Base-by-base conservation (phyloP, 1,140 invertebrate genomes). In the Coenobita brevimanus region DNA sequence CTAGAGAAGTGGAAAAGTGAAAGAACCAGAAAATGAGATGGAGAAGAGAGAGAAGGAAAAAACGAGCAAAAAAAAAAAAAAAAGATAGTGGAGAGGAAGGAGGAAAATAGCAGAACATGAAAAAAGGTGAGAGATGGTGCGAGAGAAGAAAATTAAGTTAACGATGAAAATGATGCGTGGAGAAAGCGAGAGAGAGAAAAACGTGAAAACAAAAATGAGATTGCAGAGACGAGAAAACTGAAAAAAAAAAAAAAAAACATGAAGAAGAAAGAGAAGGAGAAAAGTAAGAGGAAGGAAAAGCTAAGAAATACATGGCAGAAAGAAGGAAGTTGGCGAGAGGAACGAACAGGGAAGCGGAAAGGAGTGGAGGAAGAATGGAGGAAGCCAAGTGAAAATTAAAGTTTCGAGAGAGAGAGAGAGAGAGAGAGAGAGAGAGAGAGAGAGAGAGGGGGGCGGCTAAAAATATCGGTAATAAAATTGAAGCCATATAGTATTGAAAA, bases 241-340 rank as follows among this genome's bases (percentile, higher is more conserved):
- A n/a, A 67, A 6, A 33, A 33, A n/a, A 33, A 67, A 24, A n/a
- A 8, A 6, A 50, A 67, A n/a, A 67, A n/a, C 21, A 33, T 8
- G 64, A 67, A 33, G 30, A 33, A 67, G n/a, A 67, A n/a, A 67
- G 64, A 67, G 64, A 67, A 33, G 4, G 64, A 67, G 64, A 67
- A n/a, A 67, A 33, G n/a, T 8, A n/a, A 67, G 64, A 67, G 64
- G 30, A 33, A 6, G n/a, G n/a, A n/a, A 67, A 24, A 67, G n/a
- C n/a, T 6, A 33, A n/a, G 8, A n/a, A 24, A 33, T 8, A 67
- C 6, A n/a, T 6, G 64, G 8, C n/a, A 6, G 30, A n/a, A 8
- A 24, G 64, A 67, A 33, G 4, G 64, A 67, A n/a, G 30, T 6
- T 8, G n/a, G n/a, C n/a, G 33, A 17, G 3, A 71, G n/a, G 27